Base-by-base conservation (phyloP, 2,888 invertebrate genomes). In the Pomacea canaliculata region DNA sequence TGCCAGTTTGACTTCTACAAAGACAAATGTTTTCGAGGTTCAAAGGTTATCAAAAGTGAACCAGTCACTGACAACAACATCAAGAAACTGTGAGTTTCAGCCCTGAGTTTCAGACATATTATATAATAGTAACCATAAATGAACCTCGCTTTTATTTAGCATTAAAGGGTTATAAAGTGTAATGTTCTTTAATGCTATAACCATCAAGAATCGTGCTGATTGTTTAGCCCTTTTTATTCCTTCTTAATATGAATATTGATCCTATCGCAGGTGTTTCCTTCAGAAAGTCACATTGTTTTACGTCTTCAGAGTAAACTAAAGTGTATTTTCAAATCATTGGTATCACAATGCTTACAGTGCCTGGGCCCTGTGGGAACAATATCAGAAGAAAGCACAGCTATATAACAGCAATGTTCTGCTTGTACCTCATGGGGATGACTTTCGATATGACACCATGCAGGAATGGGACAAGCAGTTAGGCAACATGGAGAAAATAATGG, bases 1-100 rank as follows among this genome's bases (percentile, higher is more conserved):
- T 99, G 98, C 89, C 98, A 99, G 91, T 99, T 99, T 91, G 99
- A 99, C 91, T 99, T 99, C 90, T 93, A 96, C n/a, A 95, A 96
- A 91, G 95, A 96, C 95, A 89, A 92, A 97, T 78, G 92, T 97
- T 80, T 95, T 95, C 0, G 95, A 94, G 18, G 95, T 94, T 83
- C 95, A 95, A 0, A 99, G 98, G 94, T 94, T 77, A 90, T 95
- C 9, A 92, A 95, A 0, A 97, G 98, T 0, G 93, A 94, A 83
- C 92, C 93, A 59, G 97, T 99, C 62, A 95, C 94, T 1, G 94
- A 94, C 4, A 92, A 92, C 68, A 99, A 99, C 92, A 94, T 99
- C 0, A 94, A 94, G 0, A 94, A 95, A 88, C 94, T 95, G 95
- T 96, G 89, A 87, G 87, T 79, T 51, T 19, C 49, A n/a, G 12